phyloP scores from a whole-genome alignment of 2,797 vertebrate genomes.

The Esox masquinongy region DNA sequence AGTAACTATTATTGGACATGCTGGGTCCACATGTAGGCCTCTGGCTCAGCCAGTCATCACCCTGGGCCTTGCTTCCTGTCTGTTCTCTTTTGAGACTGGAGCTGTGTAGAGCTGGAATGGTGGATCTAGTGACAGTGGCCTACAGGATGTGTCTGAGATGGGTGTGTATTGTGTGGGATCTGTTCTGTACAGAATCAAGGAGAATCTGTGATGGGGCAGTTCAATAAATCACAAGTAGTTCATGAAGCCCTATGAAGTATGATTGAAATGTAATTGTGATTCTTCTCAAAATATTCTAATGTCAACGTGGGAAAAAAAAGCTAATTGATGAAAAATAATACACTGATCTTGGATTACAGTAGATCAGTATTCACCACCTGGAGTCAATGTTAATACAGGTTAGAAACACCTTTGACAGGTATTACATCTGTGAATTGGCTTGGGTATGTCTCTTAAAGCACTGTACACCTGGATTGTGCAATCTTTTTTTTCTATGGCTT shows the following conservation, averaged over 20 bases:
- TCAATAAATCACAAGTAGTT: slow-evolving; percentile 10
- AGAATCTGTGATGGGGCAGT: slow-evolving; percentile 58
- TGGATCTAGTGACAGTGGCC: slow-evolving; percentile 30
- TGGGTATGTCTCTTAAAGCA: no score
- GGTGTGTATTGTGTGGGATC: slow-evolving; percentile 47
- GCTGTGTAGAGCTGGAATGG: not conserved
- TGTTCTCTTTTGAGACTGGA: slow-evolving; percentile 14
- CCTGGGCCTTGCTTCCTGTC: slow-evolving; percentile 26
- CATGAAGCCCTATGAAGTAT: slow-evolving; percentile 2
- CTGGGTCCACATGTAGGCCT: slow-evolving; percentile 24
- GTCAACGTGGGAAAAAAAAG: no score
- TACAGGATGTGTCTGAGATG: slow-evolving; percentile 39
- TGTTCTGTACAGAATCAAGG: slow-evolving; percentile 27
- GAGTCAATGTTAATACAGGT: no score
- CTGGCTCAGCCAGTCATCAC: not conserved
- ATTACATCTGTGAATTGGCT: no score
- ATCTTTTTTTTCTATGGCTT: no score
- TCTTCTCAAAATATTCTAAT: no score
- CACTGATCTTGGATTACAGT: no score
- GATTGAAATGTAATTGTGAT: not conserved
- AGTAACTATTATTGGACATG: slow-evolving; percentile 28
- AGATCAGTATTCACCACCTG: no score
- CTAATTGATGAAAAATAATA: no score
- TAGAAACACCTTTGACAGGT: no score
- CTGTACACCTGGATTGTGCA: no score